Conservation (phyloP, 2,888 invertebrate species). For the Glyphotaelius pellucidus region DNA sequence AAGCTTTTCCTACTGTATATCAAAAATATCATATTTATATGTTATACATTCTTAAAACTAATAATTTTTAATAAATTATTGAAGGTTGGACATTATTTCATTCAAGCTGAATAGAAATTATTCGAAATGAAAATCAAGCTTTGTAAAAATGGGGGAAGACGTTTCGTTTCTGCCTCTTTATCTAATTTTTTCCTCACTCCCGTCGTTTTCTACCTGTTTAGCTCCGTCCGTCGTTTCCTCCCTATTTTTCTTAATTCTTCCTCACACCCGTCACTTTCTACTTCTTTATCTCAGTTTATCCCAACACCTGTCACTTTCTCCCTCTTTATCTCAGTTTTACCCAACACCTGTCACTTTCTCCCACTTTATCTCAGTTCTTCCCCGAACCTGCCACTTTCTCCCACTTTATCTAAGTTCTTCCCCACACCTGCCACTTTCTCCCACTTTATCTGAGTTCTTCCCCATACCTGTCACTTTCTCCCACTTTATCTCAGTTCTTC, state of each 20-base stretch:
- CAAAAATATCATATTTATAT: slow-evolving; percentile 24
- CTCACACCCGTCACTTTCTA: no score
- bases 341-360: neutral
- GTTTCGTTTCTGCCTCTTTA: neutral
- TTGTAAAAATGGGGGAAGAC: neutral
- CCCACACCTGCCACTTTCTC: no score
- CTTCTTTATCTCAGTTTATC: neutral
- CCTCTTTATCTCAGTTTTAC: neutral
- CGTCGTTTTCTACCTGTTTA: no score
- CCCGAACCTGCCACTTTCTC: neutral
- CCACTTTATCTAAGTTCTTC: no score
- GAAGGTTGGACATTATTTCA: neutral
- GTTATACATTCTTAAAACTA: neutral
- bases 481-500: no score
- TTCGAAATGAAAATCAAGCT: neutral
- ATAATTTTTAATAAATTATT: neutral
- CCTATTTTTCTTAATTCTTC: no score
- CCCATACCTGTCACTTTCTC: no score
- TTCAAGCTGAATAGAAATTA: neutral
- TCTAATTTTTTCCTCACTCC: neutral
- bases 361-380: neutral
- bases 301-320: no score
- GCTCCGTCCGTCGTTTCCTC: no score
- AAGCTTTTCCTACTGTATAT: slow-evolving; percentile 14
- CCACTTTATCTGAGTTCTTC: no score